A percentile compares a stretch with the other conserved stretches of the same genome.
Conservation (phyloP, 2,113 vertebrate species). For the Phyllopteryx taeniolatus region DNA sequence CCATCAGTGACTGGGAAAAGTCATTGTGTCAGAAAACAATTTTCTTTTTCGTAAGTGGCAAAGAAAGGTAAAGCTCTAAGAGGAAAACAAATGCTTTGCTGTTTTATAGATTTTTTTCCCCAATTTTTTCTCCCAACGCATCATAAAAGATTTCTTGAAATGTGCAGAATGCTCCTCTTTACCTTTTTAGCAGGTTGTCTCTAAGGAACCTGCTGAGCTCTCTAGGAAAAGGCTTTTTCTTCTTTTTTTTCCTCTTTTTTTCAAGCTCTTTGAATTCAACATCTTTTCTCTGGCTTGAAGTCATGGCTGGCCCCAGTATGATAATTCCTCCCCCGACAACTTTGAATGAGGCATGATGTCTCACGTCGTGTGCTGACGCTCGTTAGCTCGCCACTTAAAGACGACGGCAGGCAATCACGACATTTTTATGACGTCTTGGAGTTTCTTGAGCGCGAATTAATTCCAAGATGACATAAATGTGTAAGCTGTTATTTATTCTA, state of each 20-base stretch:
- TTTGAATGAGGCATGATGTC: constrained; percentile 50
- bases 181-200: constrained; percentile 32
- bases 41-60: not conserved
- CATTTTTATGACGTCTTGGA: constrained; percentile 1
- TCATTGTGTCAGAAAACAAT: not conserved
- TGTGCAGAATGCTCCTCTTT: constrained; percentile 1
- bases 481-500: not conserved
- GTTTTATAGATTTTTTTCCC: not conserved
- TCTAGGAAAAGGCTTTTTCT: constrained; percentile 7
- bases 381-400: constrained; percentile 34
- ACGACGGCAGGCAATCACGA: constrained; percentile 30
- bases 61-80: not conserved
- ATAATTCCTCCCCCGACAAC: constrained; percentile 57
- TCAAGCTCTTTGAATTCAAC: constrained; percentile 39
- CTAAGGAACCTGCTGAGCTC: constrained; percentile 23
- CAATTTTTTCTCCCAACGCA: not conserved
- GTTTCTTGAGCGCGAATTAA: not conserved
- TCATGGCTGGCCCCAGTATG: constrained; percentile 38
- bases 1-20: no score
- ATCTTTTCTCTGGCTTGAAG: constrained; percentile 52
- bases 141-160: constrained; percentile 11
- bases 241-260: constrained; percentile 7
- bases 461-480: not conserved
- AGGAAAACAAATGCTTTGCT: not conserved
- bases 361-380: constrained; percentile 31